These are phyloP conservation scores for Prionailurus bengalensis DNA, from an alignment of 2,113 vertebrate species.

Conservation along the genomic window DNA sequence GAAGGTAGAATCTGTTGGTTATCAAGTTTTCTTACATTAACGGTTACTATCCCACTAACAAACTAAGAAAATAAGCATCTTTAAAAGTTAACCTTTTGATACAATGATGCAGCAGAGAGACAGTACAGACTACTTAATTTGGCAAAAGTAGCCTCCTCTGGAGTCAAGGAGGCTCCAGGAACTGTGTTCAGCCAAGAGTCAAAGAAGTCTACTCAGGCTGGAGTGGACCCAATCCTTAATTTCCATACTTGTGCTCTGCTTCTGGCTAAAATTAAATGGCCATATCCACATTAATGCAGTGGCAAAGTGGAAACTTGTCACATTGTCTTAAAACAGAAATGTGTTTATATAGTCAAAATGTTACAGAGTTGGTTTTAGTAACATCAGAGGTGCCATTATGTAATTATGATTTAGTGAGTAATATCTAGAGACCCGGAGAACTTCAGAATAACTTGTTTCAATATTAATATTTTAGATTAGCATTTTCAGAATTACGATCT, in stretches of 20 bases:
- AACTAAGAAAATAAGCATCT: conserved; percentile 4
- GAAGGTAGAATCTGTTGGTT: not conserved
- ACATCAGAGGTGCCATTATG: not conserved
- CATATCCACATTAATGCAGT: conserved; percentile 65
- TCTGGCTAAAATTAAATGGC: conserved; percentile 79
- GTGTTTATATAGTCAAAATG: conserved; percentile 62
- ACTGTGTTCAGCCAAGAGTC: conserved; percentile 43
- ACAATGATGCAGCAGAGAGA: not conserved
- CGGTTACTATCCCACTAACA: not conserved
- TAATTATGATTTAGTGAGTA: not conserved
- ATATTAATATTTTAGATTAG: conserved; percentile 1
- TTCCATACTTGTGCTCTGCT: conserved; percentile 39
- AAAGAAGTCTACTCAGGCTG: conserved; percentile 67
- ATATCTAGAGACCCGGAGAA: not conserved
- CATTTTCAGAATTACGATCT: conserved; percentile 35
- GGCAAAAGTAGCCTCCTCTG: not conserved
- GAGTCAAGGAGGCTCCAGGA: conserved; percentile 27
- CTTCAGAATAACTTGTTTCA: conserved; percentile 7
- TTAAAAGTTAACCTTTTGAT: conserved; percentile 21
- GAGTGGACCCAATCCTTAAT: conserved; percentile 69
- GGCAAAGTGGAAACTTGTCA: conserved; percentile 66
- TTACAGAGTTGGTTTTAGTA: conserved; percentile 39
- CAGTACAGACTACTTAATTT: not conserved
- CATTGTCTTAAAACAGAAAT: conserved; percentile 71
- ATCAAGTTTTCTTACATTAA: not conserved